phyloP scores from a whole-genome alignment of 2,113 vertebrate species.

The Prionailurus viverrinus region DNA sequence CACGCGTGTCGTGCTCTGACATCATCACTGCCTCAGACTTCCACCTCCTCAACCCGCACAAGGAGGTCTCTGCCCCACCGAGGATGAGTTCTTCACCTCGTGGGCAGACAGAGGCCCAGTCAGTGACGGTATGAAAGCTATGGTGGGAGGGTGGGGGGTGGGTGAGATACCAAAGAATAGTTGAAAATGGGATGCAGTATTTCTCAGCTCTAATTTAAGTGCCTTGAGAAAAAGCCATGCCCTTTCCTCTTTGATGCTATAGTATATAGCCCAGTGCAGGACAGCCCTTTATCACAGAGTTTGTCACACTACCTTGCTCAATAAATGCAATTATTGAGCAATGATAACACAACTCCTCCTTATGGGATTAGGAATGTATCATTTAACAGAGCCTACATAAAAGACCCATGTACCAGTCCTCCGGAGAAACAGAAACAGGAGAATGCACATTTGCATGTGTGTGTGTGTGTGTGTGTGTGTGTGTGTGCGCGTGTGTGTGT shows the following conservation, averaged over 20 bases:
- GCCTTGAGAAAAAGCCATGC: neutral
- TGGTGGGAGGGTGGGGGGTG: no score
- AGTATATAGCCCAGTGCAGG: neutral
- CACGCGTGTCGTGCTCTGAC: accelerated
- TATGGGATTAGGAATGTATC: neutral
- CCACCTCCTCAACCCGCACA: neutral
- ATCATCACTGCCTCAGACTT: neutral
- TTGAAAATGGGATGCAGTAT: neutral
- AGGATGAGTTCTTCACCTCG: neutral
- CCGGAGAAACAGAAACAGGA: neutral
- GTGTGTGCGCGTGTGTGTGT: neutral
- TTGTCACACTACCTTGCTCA: neutral
- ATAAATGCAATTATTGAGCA: neutral
- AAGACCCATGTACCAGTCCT: neutral
- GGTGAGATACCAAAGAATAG: neutral
- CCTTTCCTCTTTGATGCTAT: neutral
- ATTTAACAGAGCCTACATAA: neutral
- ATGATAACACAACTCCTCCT: neutral
- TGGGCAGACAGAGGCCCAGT: neutral
- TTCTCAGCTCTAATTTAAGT: neutral
- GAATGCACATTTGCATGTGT: neutral
- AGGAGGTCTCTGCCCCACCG: neutral
- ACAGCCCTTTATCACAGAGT: neutral
- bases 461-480: neutral
- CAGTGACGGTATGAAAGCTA: neutral